These are phyloP conservation scores for Echeneis naucrates DNA, from an alignment of 2,797 vertebrate genomes.

Conservation along the genomic window DNA sequence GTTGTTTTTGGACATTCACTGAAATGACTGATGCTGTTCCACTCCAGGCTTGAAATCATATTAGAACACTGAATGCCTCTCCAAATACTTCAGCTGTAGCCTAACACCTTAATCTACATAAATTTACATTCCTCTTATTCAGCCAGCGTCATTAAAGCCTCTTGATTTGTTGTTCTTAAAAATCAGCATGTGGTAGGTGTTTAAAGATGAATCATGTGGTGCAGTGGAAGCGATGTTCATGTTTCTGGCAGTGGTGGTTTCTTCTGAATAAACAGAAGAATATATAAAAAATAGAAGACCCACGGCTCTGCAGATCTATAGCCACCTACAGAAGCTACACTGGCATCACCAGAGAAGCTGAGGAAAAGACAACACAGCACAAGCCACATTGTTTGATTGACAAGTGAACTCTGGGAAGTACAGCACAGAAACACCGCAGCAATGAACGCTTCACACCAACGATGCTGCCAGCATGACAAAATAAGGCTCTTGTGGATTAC, in stretches of 20 bases:
- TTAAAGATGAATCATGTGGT: conserved; percentile 6
- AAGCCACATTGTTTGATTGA: conserved; percentile 53
- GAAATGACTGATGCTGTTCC: background rate
- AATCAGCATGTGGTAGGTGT: background rate
- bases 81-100: background rate
- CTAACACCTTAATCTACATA: background rate
- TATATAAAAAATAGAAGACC: conserved; percentile 7
- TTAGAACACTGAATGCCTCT: background rate
- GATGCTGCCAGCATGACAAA: conserved; percentile 61
- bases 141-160: conserved; percentile 1
- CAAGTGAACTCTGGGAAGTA: conserved; percentile 51
- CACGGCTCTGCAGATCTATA: background rate
- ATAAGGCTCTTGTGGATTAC: conserved; percentile 65
- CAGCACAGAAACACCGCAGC: conserved; percentile 50
- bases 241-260: conserved; percentile 13
- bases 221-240: background rate
- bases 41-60: background rate
- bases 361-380: conserved; percentile 55
- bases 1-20: background rate
- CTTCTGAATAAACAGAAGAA: conserved; percentile 17
- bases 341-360: conserved; percentile 32
- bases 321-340: conserved; percentile 27
- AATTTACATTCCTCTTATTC: background rate
- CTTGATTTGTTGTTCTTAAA: conserved; percentile 25
- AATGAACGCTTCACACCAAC: conserved; percentile 59